These are phyloP conservation scores for Margaritifera margaritifera DNA, from an alignment of 2,888 invertebrate species.

Conservation along the genomic window DNA sequence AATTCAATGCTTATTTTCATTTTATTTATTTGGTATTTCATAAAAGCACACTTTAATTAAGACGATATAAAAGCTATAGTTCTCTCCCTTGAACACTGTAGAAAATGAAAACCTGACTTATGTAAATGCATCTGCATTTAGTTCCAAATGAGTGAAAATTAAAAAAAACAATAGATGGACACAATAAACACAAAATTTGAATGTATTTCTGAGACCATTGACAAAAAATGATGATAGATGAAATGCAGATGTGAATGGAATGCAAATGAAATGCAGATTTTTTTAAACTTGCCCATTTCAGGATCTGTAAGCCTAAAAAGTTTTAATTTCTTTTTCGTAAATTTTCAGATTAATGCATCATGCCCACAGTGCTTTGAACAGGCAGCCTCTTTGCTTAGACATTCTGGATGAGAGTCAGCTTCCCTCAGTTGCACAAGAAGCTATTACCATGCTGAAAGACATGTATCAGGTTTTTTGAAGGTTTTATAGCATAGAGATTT, in stretches of 20 bases:
- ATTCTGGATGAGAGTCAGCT: conserved; percentile 14
- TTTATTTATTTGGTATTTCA: too few species aligned
- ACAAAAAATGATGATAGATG: too few species aligned
- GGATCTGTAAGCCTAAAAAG: too few species aligned
- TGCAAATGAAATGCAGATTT: too few species aligned
- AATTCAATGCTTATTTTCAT: too few species aligned
- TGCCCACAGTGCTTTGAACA: conserved; percentile 35
- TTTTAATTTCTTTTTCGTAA: not conserved
- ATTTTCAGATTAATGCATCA: conserved; percentile 50
- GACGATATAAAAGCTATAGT: not conserved
- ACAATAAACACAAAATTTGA: too few species aligned
- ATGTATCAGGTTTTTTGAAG: conserved; percentile 47
- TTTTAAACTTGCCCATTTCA: too few species aligned
- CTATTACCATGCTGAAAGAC: conserved; percentile 34
- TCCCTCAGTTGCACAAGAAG: conserved; percentile 34
- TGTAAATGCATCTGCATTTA: too few species aligned
- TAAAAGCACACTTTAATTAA: not conserved
- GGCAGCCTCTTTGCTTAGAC: conserved; percentile 38
- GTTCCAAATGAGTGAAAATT: too few species aligned
- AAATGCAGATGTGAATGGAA: too few species aligned
- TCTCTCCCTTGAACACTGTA: not conserved
- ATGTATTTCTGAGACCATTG: too few species aligned
- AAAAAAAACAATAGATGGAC: too few species aligned
- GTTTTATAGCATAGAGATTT: not conserved
- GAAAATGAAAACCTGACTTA: not conserved